These are phyloP conservation scores for Rhadinocentrus ornatus DNA, from an alignment of 2,797 vertebrate genomes.

Conservation along the genomic window DNA sequence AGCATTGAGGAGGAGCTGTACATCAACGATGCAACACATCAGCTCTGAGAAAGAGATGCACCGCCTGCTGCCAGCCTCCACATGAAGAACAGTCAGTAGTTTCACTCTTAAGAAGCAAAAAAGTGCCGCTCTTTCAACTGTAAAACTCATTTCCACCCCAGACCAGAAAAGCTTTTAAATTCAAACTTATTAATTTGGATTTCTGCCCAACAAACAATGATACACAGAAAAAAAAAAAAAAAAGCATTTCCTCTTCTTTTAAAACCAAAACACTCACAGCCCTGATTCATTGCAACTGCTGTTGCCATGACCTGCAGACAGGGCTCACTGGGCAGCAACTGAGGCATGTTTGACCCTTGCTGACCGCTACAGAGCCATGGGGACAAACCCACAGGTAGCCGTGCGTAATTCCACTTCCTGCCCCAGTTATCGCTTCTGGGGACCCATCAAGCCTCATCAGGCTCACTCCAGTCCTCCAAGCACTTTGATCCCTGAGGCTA, in stretches of 20 bases:
- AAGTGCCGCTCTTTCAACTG: conserved; percentile 38
- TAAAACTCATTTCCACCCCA: conserved; percentile 13
- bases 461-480: conserved; percentile 31
- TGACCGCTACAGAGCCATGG: conserved; percentile 38
- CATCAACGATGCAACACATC: conserved; percentile 25
- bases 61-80: conserved; percentile 35
- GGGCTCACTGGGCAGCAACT: conserved; percentile 53
- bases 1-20: conserved; percentile 28
- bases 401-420: conserved; percentile 74
- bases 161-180: conserved; percentile 31
- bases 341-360: conserved; percentile 55
- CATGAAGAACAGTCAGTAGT: conserved; percentile 32
- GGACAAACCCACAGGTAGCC: conserved; percentile 65
- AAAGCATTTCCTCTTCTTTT: not conserved
- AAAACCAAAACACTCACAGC: not conserved
- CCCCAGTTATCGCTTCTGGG: conserved; percentile 55
- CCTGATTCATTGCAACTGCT: conserved; percentile 4
- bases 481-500: conserved; percentile 16
- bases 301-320: conserved; percentile 6
- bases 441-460: conserved; percentile 57
- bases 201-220: conserved; percentile 47
- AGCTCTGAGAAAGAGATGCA: conserved; percentile 26
- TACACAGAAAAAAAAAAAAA: not conserved
- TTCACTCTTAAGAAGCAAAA: conserved; percentile 40
- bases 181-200: conserved; percentile 39